Evolutionary conservation across 64 coral and sea anemone genomes (phyloP).

Genomic region (Astreopora myriophthalma): DNA sequence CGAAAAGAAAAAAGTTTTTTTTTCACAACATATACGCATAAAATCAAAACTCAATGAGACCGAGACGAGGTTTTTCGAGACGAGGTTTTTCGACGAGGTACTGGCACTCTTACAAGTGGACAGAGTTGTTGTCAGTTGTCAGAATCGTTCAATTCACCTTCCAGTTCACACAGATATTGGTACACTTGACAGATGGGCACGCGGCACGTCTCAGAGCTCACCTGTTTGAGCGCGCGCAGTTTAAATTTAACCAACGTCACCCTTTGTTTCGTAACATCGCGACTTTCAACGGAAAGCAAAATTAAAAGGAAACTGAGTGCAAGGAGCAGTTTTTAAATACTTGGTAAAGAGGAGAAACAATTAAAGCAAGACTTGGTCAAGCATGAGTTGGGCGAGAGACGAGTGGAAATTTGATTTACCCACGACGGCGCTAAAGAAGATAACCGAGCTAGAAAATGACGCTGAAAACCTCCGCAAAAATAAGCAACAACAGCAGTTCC

Average conservation of each 20-base stretch:
- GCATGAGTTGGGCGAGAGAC: conserved; percentile 93
- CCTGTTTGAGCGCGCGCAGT: not conserved
- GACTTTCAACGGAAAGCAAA: not conserved
- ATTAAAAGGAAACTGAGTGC: not conserved
- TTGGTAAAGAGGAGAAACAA: not conserved
- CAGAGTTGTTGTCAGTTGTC: too few species aligned
- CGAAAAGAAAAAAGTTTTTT: too few species aligned
- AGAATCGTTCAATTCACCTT: too few species aligned
- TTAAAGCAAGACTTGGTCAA: not conserved
- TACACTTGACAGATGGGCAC: not conserved
- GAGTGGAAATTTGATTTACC: conserved; percentile 94
- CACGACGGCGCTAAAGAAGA: conserved; percentile 64
- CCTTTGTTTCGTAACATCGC: not conserved
- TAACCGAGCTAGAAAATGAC: conserved; percentile 82
- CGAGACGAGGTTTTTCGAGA: too few species aligned
- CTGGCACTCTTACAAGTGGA: too few species aligned
- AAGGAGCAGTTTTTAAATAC: not conserved
- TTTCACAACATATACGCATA: too few species aligned
- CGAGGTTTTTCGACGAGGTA: too few species aligned
- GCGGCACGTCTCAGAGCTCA: not conserved
- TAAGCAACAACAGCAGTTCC: conserved; percentile 83
- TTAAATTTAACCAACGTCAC: not conserved
- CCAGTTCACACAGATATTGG: too few species aligned
- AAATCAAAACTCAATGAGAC: too few species aligned
- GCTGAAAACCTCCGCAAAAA: conserved; percentile 70